Evolutionary conservation across 2,888 invertebrate genomes (phyloP), one percentile per base, ranked within the genome.

Genomic region (Caenorhabditis becei): DNA sequence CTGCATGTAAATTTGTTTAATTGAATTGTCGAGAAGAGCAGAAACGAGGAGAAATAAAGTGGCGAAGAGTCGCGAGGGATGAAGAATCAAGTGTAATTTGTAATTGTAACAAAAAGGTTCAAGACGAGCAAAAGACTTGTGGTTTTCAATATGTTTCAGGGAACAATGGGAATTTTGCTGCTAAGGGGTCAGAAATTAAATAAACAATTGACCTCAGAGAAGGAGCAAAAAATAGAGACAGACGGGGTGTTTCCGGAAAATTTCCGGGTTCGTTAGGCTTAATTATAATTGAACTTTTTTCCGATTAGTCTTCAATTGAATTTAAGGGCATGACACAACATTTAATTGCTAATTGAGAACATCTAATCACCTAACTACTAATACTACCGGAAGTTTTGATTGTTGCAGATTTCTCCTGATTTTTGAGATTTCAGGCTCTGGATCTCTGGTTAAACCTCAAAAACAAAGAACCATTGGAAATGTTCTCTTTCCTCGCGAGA

Each of bases 1-100:
- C 37, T 53, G 61, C 51, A 75, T 75, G 75, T 61, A 75, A 75
- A 75, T 75, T 66, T 49, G 51, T 66, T 66, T 75, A 75, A 75
- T 75, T 61, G 75, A 66, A 75, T 75, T 75, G 75, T 75, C 75
- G 61, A 61, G 75, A 54, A 66, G 44, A 66, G 75, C 53, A 61
- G 61, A 66, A 56, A 62, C 4, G 47, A 41, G 47, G 26, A 54
- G 23, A 14, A 28, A 11, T 11, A 54, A 28, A 26, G 24, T 53
- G 26, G 14, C n/a, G 53, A 53, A 53, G 26, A 53, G 20, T n/a
- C 7, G 44, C 49, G 23, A 24, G 23, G 24, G 20, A 67, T 67
- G 56, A 49, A 54, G 44, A 71, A 71, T 53, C 41, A 41, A 71
- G 66, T 26, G 53, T 28, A 70, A 51, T 70, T 70, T 61, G 61